Evolutionary conservation across 64 coral and sea anemone species (phyloP), one percentile per base, ranked within the genome.

Genomic region (Montipora cactus): DNA sequence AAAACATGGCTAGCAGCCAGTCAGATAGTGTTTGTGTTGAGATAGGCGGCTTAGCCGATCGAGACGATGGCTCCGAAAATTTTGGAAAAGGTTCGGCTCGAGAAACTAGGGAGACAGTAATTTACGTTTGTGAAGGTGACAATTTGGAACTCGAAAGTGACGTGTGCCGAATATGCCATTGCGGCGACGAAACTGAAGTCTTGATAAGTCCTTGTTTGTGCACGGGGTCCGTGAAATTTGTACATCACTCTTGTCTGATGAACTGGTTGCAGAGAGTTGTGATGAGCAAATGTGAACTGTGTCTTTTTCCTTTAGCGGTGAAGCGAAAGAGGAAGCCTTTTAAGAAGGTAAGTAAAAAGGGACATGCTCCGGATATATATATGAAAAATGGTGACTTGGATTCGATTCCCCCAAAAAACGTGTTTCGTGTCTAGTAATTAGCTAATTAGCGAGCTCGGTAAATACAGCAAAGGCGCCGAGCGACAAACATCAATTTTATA

Each of bases 171-270:
- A 98, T 98, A 61, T 98, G 97, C 69, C 97, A 98, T 16, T 85
- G 97, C 72, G 91, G 81, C 13, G 77, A 90, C 0, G 98, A 99
- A 2, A 37, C 69, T 7, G 98, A 96, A 48, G 3, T 52, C 0
- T 87, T 99, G 2, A 96, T 99, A 9, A 99, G 98, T 82, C 98
- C 98, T 8, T 99, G 98, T 89, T 62, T 95, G 37, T 99, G 98
- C 21, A 99, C 92, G 8, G 98, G 98, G 0, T 96, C 98, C 53
- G 92, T 99, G 4, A 92, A 92, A 68, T 95, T 91, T 69, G 91
- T 99, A 18, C 98, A 99, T 49, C 95, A 99, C 16, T 79, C 89
- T 0, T 99, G 98, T 87, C 84, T 99, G 0, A 96, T 99, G 95
- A 93, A 74, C 70, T 99, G 98, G 98, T 69, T 99, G 49, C 91